Base-by-base conservation (phyloP, 2,888 invertebrate genomes). In the Drosophila fungiperda region DNA sequence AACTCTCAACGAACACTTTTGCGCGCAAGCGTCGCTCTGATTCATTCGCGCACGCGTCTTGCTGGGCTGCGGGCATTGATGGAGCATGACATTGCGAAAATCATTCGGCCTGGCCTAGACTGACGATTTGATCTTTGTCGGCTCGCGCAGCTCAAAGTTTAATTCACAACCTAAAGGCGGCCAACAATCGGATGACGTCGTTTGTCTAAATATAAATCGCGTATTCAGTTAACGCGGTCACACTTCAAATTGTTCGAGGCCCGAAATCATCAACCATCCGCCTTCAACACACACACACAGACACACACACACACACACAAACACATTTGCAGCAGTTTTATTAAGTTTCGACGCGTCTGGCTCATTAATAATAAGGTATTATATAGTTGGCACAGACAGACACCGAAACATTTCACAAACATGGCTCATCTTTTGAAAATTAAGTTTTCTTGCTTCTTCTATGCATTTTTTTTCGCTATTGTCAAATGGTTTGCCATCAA, bases 161-260 rank as follows among this genome's bases (percentile, higher is more conserved):
- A 83, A 83, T 89, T 89, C 82, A 87, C 78, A 76, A 69, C 33
- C 50, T 35, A 52, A 26, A 26, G 29, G 26, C 38, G 38, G 17
- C 17, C 38, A 17, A 38, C 12, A 20, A 60, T 36, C 26, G 54
- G n/a, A 87, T 91, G 91, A 90, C 90, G 91, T 89, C 84, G 83
- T 88, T 55, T 70, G 50, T 70, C 90, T 90, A 89, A 87, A 90
- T 81, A 87, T 90, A 90, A 81, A 86, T 66, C 60, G 64, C 54
- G 63, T 74, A 84, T 86, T 89, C 83, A 86, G 83, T 82, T 87
- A 84, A 87, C 80, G 80, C 83, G 89, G 82, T 83, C 90, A 91
- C 79, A 77, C 82, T 83, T 89, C 73, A 77, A 71, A 58, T 54
- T 71, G 81, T 69, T 75, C 40, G 78, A 73, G 78, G 76, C 78